Conservation (phyloP, 2,797 vertebrate species). For the Rhinogobio ventralis region DNA sequence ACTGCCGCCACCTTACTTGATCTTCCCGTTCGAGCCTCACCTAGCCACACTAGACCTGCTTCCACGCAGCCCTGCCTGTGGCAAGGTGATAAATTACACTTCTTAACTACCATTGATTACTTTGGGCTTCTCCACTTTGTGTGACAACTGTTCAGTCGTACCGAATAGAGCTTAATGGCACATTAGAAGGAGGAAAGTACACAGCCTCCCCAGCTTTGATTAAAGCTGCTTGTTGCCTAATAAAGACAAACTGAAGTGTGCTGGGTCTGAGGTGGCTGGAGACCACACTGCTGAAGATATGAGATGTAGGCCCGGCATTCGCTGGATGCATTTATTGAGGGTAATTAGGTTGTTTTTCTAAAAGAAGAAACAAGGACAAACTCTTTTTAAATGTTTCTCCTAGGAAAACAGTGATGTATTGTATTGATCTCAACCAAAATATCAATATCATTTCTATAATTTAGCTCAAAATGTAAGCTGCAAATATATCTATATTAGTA, state of each 20-base stretch:
- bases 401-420: neutral
- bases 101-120: conserved; percentile 99
- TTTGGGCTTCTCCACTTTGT: conserved; percentile 90
- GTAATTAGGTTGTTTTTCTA: conserved; percentile 54
- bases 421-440: conserved; percentile 3
- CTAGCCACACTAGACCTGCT: conserved; percentile 64
- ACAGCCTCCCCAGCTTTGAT: conserved; percentile 79
- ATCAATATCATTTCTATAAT: neutral
- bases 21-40: conserved; percentile 59
- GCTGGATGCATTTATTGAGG: conserved; percentile 34
- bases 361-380: conserved; percentile 50
- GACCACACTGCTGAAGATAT: conserved; percentile 65
- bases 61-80: conserved; percentile 85
- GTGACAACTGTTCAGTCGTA: conserved; percentile 94
- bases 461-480: neutral
- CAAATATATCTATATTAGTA: neutral
- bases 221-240: conserved; percentile 84
- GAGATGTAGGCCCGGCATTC: conserved; percentile 55
- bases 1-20: conserved; percentile 68
- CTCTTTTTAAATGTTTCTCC: conserved; percentile 26
- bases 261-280: conserved; percentile 69
- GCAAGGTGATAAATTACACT: conserved; percentile 99
- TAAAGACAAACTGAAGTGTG: conserved; percentile 85
- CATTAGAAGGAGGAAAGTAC: conserved; percentile 85
- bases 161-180: conserved; percentile 91